Evolutionary conservation across 2,888 invertebrate genomes (phyloP).

Genomic region (Acanthosepion pharaonis): DNA sequence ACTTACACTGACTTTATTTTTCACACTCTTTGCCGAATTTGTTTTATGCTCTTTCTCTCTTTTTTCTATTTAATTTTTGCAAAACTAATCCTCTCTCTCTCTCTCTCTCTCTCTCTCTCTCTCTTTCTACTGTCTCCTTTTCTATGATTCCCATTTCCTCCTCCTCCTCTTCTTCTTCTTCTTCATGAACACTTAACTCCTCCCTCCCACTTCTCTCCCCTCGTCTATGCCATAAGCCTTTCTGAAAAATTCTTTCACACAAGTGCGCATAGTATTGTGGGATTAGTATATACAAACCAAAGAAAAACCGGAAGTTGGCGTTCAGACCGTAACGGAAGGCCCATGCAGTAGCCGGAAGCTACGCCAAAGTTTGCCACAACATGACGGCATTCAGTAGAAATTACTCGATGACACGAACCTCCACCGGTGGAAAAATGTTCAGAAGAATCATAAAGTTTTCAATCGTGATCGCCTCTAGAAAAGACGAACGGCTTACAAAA

Average conservation of each 20-base stretch:
- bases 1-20: too few relatives aligned
- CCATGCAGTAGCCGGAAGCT: neutral
- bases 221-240: neutral
- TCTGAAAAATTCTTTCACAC: neutral
- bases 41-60: too few relatives aligned
- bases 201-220: neutral
- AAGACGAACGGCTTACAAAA: neutral
- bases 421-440: neutral
- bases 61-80: too few relatives aligned
- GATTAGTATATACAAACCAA: neutral
- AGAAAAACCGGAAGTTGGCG: neutral
- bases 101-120: neutral
- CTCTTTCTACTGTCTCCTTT: neutral
- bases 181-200: neutral
- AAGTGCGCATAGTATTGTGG: neutral
- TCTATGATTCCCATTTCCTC: neutral
- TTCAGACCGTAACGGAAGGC: neutral
- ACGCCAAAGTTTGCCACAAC: neutral
- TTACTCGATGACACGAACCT: neutral
- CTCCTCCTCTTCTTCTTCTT: too few relatives aligned
- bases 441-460: neutral
- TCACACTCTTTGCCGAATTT: too few relatives aligned
- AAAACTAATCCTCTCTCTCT: too few relatives aligned
- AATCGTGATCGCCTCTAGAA: neutral
- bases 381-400: neutral